Conservation (phyloP, 2,888 invertebrate species). For the Microlaimidae sp. region DNA sequence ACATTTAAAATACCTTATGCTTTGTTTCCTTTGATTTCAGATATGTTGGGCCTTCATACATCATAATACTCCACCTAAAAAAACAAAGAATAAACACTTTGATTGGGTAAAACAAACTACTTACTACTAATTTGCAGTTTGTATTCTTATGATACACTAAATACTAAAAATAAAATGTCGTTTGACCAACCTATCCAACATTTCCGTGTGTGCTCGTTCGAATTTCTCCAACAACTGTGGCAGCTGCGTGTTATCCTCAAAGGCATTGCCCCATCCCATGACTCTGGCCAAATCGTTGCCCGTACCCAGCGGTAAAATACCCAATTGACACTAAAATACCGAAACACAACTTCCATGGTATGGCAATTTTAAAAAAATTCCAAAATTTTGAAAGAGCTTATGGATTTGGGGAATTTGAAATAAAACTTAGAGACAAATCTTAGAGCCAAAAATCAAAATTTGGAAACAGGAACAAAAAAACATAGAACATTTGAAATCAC, state of each 20-base stretch:
- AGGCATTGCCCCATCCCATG: conserved; percentile 85
- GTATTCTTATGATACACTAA: conserved; percentile 6
- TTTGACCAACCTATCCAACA: conserved; percentile 91
- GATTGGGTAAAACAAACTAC: not conserved
- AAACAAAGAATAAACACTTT: conserved; percentile 39
- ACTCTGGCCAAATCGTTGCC: conserved; percentile 90
- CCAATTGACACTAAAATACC: conserved; percentile 81
- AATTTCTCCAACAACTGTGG: conserved; percentile 78
- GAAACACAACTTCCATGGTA: not conserved
- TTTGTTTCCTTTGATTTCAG: no score
- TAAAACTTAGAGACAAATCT: no score
- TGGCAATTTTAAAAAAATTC: not conserved
- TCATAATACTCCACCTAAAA: conserved; percentile 94
- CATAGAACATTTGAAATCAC: no score
- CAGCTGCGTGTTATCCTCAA: conserved; percentile 85
- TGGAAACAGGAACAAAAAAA: no score
- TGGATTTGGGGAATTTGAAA: no score
- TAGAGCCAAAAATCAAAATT: no score
- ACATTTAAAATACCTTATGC: no score
- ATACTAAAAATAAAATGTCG: conserved; percentile 30
- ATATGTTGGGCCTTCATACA: conserved; percentile 48
- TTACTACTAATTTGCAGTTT: not conserved
- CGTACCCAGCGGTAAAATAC: conserved; percentile 81
- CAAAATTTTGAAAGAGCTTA: no score
- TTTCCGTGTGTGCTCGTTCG: conserved; percentile 89